A percentile compares a stretch with the other conserved stretches of the same genome.
Conservation (phyloP, 2,797 vertebrate species). For the Pelobates cultripes region DNA sequence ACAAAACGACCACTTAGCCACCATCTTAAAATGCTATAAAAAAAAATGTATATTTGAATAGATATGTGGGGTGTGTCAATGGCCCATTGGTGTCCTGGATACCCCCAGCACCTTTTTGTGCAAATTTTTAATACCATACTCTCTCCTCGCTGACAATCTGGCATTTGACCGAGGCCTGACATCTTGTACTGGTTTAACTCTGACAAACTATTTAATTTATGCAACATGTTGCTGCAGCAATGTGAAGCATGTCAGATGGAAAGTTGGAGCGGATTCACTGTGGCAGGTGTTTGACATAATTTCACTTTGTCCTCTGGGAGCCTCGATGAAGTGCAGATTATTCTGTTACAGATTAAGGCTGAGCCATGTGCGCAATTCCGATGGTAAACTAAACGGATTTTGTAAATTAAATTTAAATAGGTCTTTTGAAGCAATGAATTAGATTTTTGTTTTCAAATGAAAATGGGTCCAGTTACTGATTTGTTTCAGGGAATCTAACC, state of each 20-base stretch:
- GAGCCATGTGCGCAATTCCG: constrained; percentile 32
- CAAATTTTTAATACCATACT: constrained; percentile 21
- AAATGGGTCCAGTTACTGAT: too few species aligned
- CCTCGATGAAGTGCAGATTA: constrained; percentile 8
- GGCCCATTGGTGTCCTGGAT: constrained; percentile 22
- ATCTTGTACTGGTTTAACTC: not conserved
- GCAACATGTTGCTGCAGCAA: constrained; percentile 1
- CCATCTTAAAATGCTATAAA: too few species aligned
- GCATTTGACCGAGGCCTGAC: constrained; percentile 14
- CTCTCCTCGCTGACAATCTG: constrained; percentile 16
- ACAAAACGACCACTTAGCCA: too few species aligned
- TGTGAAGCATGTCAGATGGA: constrained; percentile 23
- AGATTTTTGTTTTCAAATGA: too few species aligned
- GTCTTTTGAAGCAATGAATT: too few species aligned
- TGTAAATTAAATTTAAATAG: too few species aligned
- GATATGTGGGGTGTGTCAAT: too few species aligned
- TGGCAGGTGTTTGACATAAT: constrained; percentile 33
- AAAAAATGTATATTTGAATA: too few species aligned
- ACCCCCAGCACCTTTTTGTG: constrained; percentile 9
- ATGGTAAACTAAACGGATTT: not conserved
- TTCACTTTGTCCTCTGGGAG: constrained; percentile 26
- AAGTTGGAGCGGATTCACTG: constrained; percentile 28
- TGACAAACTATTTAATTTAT: constrained; percentile 17
- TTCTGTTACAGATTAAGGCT: constrained; percentile 21
- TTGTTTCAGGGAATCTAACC: too few species aligned